Conservation (phyloP, 2,797 vertebrate species). For the Valencia hispanica region DNA sequence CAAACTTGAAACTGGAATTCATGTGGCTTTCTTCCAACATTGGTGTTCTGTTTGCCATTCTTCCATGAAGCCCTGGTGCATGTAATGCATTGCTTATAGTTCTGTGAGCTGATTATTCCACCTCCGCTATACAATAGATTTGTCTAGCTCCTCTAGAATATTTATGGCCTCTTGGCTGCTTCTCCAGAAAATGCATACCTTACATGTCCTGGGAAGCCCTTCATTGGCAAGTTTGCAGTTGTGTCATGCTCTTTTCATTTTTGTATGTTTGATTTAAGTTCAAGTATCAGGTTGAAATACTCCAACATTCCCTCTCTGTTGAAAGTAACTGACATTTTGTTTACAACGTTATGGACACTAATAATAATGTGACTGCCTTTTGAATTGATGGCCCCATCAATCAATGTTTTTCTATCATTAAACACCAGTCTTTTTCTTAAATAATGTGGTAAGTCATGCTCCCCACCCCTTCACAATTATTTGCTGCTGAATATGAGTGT, state of each 20-base stretch:
- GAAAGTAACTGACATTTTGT: slow-evolving; percentile 1
- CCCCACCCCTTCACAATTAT: background rate
- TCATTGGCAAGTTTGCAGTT: background rate
- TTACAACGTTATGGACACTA: background rate
- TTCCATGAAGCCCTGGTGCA: background rate
- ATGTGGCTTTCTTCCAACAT: background rate
- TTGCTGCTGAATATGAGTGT: background rate
- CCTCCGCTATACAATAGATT: background rate
- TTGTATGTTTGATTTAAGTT: background rate
- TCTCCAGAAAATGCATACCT: background rate
- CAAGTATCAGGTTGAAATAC: background rate
- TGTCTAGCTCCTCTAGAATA: background rate
- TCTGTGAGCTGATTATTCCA: background rate
- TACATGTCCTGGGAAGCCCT: background rate
- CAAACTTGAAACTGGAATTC: background rate
- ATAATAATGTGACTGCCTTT: slow-evolving; percentile 2
- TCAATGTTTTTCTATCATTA: background rate
- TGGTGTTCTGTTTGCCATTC: background rate
- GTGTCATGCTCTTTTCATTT: background rate
- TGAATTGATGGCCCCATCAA: slow-evolving; percentile 19
- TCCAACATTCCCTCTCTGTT: background rate
- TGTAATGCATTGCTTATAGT: background rate
- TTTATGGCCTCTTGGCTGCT: background rate
- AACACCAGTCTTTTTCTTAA: background rate
- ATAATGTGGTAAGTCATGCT: background rate